phyloP scores from a whole-genome alignment of 2,888 invertebrate genomes.

The Hesperia comma region DNA sequence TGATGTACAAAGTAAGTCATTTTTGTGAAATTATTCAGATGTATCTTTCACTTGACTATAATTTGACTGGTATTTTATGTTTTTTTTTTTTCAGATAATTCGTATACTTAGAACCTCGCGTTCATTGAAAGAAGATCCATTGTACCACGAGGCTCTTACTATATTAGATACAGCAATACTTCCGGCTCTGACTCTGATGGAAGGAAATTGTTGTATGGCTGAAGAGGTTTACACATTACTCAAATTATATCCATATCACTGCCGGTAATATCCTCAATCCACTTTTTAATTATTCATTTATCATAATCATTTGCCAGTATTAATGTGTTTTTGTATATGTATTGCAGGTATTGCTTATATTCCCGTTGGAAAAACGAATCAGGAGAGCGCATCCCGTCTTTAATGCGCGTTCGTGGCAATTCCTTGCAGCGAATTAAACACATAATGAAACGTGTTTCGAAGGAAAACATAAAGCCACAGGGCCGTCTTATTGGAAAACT shows the following conservation, averaged over 20 bases:
- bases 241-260: conserved; percentile 93
- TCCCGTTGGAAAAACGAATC: conserved; percentile 97
- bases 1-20: conserved; percentile 91
- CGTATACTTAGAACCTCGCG: conserved; percentile 73
- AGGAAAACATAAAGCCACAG: conserved; percentile 98
- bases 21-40: background rate
- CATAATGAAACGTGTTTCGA: conserved; percentile 98
- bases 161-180: conserved; percentile 94
- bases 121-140: conserved; percentile 73
- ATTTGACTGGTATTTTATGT: background rate
- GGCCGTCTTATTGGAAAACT: conserved; percentile 98
- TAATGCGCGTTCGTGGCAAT: conserved; percentile 93
- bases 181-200: conserved; percentile 95
- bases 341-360: conserved; percentile 91
- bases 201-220: conserved; percentile 97
- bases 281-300: background rate
- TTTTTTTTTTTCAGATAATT: conserved; percentile 64
- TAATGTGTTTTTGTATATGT: conserved; percentile 2
- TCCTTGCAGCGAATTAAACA: conserved; percentile 96
- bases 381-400: conserved; percentile 89
- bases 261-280: conserved; percentile 79
- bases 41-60: background rate
- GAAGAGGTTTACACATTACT: conserved; percentile 98
- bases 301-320: background rate
- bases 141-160: conserved; percentile 93